Conservation (phyloP, 2,888 invertebrate species). For the Cryptus viduatorius region DNA sequence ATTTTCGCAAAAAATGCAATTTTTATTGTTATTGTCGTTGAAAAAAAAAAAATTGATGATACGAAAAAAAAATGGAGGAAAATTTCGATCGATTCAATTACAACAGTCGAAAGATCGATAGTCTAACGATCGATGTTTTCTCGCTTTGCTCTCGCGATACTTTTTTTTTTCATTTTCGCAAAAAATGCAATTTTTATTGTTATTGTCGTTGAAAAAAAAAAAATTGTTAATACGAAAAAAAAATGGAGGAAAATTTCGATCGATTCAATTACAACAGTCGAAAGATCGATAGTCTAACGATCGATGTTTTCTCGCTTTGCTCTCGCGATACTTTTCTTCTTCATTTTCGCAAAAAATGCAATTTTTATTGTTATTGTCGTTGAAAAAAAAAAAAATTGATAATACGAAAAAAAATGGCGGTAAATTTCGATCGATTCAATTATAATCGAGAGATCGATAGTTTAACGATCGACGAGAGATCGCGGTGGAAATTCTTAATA, state of each 20-base stretch:
- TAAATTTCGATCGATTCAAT: slow-evolving; percentile 34
- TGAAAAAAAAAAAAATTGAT: neutral
- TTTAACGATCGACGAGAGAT: too few species aligned
- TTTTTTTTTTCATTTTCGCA: neutral
- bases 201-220: too few species aligned
- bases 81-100: too few species aligned
- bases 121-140: too few species aligned
- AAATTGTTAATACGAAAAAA: neutral
- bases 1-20: neutral
- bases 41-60: neutral
- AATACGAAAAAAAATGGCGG: neutral
- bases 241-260: neutral
- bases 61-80: too few species aligned
- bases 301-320: too few species aligned
- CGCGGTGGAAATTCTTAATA: slow-evolving; percentile 26
- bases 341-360: neutral
- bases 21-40: neutral
- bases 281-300: neutral
- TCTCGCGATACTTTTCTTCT: neutral
- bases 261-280: slow-evolving; percentile 41
- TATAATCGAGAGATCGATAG: slow-evolving; percentile 13
- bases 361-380: neutral
- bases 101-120: neutral
- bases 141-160: neutral
- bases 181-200: neutral